Conservation (phyloP, 2,888 invertebrate species). For the Argynnis bischoffii region DNA sequence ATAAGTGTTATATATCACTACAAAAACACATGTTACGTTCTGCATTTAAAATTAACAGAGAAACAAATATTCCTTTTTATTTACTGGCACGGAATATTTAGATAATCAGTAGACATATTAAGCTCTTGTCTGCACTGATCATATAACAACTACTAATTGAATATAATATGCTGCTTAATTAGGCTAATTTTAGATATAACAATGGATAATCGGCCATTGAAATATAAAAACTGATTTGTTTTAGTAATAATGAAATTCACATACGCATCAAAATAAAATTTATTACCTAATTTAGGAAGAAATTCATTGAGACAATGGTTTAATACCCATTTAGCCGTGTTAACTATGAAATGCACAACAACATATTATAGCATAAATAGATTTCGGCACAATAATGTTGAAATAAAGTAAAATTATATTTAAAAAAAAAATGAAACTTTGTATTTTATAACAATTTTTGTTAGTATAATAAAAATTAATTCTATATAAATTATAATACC, state of each 20-base stretch:
- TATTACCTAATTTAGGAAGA: neutral
- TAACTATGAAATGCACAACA: neutral
- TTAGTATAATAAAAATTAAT: neutral
- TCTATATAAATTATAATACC: too few species aligned
- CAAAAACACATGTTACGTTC: too few species aligned
- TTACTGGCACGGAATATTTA: too few species aligned
- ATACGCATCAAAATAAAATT: conserved; percentile 1
- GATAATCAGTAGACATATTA: too few species aligned
- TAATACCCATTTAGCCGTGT: neutral
- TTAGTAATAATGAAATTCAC: conserved; percentile 7
- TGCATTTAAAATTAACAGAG: too few species aligned
- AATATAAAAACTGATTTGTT: conserved; percentile 15
- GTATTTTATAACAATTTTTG: neutral
- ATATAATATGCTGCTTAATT: conserved; percentile 19
- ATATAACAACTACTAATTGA: conserved; percentile 5
- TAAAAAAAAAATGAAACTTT: neutral
- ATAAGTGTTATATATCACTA: too few species aligned
- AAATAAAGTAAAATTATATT: neutral
- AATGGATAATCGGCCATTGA: conserved; percentile 19
- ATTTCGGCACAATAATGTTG: neutral
- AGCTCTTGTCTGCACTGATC: neutral
- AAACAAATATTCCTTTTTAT: too few species aligned
- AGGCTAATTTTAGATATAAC: conserved; percentile 16
- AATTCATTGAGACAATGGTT: neutral
- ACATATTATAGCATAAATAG: neutral